phyloP scores from a whole-genome alignment of 2,113 vertebrate genomes.

The Cheirogaleus medius region DNA sequence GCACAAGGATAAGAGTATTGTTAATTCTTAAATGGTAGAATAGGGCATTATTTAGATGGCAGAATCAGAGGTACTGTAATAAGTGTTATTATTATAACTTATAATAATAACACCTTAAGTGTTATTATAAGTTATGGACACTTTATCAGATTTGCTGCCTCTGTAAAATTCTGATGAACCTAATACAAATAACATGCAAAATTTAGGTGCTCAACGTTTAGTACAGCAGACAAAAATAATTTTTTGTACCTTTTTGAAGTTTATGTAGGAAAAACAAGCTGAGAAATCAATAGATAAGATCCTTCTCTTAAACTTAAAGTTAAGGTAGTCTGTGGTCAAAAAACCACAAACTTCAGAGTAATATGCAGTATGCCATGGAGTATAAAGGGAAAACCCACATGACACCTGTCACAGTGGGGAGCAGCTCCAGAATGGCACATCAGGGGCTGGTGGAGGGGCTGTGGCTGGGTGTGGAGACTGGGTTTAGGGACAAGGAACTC shows the following conservation, averaged over 20 bases:
- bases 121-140: no score
- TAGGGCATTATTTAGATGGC: accelerated
- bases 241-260: background rate
- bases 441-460: background rate
- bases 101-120: no score
- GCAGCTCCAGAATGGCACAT: no score
- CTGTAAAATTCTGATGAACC: background rate
- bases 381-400: accelerated
- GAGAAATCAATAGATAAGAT: background rate
- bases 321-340: background rate
- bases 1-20: accelerated
- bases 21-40: background rate
- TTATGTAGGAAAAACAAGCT: background rate
- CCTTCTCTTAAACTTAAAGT: background rate
- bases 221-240: background rate
- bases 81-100: no score
- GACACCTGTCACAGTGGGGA: background rate
- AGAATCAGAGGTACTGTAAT: background rate
- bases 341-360: background rate
- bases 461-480: background rate
- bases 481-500: background rate
- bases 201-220: background rate
- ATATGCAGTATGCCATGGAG: accelerated
- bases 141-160: background rate
- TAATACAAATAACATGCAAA: background rate